Evolutionary conservation across 2,113 vertebrate genomes (phyloP).

Genomic region (Gasterosteus nipponicus): DNA sequence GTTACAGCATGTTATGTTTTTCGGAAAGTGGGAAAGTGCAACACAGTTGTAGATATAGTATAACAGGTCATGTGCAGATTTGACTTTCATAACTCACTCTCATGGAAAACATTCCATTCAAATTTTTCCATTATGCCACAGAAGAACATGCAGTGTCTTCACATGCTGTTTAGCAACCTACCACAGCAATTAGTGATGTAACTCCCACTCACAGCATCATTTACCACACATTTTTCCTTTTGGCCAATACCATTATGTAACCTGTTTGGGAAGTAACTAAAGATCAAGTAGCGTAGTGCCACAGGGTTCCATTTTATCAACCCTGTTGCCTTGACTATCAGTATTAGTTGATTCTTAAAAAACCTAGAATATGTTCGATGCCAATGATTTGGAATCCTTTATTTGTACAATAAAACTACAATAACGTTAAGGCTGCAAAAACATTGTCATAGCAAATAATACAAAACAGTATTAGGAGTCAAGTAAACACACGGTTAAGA

Average conservation of each 20-base stretch:
- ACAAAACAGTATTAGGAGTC: neutral
- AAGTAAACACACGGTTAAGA: neutral
- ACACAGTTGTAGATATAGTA: slow-evolving; percentile 6
- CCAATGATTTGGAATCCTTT: neutral
- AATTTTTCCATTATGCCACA: slow-evolving; percentile 15
- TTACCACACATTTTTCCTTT: neutral
- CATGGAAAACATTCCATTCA: slow-evolving; percentile 10
- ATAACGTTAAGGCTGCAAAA: neutral
- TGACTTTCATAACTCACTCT: slow-evolving; percentile 19
- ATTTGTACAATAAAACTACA: neutral
- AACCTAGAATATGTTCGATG: neutral
- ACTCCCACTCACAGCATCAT: neutral
- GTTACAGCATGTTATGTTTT: neutral
- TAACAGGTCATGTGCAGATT: neutral
- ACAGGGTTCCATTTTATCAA: neutral
- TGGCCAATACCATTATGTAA: neutral
- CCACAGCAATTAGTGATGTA: neutral
- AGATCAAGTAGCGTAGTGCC: neutral
- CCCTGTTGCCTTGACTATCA: neutral
- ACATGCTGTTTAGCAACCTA: neutral
- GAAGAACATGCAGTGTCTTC: slow-evolving; percentile 1
- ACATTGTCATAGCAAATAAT: neutral
- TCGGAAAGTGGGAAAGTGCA: neutral
- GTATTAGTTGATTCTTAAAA: neutral
- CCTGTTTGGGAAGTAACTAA: neutral